Evolutionary conservation across 2,888 invertebrate species (phyloP).

Genomic region (Frankliniella fusca): DNA sequence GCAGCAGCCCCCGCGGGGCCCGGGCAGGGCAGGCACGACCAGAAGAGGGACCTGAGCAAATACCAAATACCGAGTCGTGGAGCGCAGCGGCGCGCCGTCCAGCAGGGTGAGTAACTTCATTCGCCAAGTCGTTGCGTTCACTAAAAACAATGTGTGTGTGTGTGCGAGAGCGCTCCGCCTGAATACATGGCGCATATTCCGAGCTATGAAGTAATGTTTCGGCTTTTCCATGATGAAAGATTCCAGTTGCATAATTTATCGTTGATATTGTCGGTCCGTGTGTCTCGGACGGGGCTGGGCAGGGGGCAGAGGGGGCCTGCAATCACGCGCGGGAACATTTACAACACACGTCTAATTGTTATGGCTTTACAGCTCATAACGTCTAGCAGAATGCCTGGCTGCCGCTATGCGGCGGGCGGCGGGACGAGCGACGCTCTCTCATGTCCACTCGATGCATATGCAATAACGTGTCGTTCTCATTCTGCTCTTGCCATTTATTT

Average conservation of each 20-base stretch:
- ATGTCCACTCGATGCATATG: no score
- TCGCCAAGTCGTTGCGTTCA: no score
- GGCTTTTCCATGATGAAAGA: neutral
- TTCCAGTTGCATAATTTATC: no score
- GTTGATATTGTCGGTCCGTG: no score
- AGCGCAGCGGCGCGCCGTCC: neutral
- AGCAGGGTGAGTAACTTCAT: no score
- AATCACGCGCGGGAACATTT: neutral
- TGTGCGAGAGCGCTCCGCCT: neutral
- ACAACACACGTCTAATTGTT: neutral
- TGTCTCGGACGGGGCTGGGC: no score
- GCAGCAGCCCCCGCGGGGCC: neutral
- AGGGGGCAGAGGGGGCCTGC: neutral
- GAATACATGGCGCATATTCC: no score
- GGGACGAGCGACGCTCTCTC: no score
- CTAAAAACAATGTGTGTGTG: neutral
- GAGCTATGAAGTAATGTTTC: neutral
- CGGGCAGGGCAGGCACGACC: neutral
- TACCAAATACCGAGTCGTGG: neutral
- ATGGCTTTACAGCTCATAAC: conserved; percentile 1
- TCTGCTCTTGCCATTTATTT: no score
- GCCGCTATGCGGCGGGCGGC: no score
- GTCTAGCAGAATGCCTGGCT: neutral
- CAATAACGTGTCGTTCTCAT: no score
- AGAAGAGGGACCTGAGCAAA: neutral